These are phyloP conservation scores for Anastatus disparis DNA, from an alignment of 1,140 invertebrate genomes.

Conservation along the genomic window DNA sequence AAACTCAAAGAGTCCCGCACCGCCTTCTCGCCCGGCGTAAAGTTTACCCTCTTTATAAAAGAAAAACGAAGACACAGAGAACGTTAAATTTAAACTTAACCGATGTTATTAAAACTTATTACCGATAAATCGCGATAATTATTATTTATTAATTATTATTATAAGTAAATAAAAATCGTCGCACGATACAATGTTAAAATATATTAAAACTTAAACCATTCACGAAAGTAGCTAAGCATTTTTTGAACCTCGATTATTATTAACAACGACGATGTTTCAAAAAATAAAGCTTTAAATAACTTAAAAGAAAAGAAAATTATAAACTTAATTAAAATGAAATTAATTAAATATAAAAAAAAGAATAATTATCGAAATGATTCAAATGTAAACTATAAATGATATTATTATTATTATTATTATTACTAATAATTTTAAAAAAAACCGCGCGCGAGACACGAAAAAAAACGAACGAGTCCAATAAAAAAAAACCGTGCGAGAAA, in stretches of 20 bases:
- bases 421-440: no score
- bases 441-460: background rate
- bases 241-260: constrained; percentile 3
- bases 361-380: background rate
- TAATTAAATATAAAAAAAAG: background rate
- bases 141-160: no score
- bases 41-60: no score
- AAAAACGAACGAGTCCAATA: background rate
- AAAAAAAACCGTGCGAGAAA: constrained; percentile 1
- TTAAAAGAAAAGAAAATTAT: background rate
- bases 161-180: no score
- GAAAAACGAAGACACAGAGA: no score
- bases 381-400: no score
- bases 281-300: background rate
- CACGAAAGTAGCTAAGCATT: constrained; percentile 26
- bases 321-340: background rate
- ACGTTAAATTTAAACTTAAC: no score
- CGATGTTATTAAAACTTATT: no score
- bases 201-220: constrained; percentile 11
- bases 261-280: background rate
- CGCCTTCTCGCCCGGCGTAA: no score
- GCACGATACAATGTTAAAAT: constrained; percentile 1
- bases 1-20: no score
- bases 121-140: no score
- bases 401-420: no score